These are phyloP conservation scores for Orius insidiosus DNA, from an alignment of 1,140 invertebrate species.

Conservation along the genomic window DNA sequence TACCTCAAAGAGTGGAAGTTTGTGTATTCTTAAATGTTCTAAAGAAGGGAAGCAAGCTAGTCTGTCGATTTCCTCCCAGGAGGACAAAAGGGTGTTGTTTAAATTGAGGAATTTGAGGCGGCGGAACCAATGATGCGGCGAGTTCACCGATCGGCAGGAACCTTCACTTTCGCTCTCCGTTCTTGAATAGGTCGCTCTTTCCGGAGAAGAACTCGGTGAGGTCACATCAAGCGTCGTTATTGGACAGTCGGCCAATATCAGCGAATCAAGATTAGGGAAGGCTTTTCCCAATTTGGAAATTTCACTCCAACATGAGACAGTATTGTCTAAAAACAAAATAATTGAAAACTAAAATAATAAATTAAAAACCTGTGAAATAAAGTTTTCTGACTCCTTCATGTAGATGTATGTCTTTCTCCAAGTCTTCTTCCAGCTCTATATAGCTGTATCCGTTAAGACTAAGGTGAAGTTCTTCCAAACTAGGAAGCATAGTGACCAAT, in stretches of 20 bases:
- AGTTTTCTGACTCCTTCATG: conserved; percentile 37
- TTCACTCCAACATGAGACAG: conserved; percentile 60
- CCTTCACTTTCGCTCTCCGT: conserved; percentile 30
- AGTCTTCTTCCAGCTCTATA: conserved; percentile 37
- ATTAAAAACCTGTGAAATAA: conserved; percentile 47
- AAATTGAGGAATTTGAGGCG: conserved; percentile 63
- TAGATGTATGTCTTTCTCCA: conserved; percentile 14
- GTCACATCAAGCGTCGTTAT: conserved; percentile 37
- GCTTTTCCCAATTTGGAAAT: conserved; percentile 62
- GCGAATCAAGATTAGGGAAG: conserved; percentile 66
- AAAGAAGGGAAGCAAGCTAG: conserved; percentile 63
- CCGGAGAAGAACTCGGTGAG: conserved; percentile 18
- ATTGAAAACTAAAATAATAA: background rate
- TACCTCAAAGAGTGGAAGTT: conserved; percentile 37
- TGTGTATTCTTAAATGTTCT: conserved; percentile 61
- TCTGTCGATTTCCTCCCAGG: conserved; percentile 75
- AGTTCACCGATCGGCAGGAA: conserved; percentile 21
- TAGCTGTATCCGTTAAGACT: conserved; percentile 70
- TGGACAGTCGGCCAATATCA: conserved; percentile 74
- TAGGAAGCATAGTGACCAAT: conserved; percentile 51
- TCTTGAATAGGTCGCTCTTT: conserved; percentile 23
- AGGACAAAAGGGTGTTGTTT: conserved; percentile 59
- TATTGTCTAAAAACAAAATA: conserved; percentile 51
- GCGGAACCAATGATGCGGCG: conserved; percentile 40
- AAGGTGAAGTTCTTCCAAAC: conserved; percentile 73